phyloP scores from a whole-genome alignment of 2,797 vertebrate species.

The Gymnoscopelus braueri region DNA sequence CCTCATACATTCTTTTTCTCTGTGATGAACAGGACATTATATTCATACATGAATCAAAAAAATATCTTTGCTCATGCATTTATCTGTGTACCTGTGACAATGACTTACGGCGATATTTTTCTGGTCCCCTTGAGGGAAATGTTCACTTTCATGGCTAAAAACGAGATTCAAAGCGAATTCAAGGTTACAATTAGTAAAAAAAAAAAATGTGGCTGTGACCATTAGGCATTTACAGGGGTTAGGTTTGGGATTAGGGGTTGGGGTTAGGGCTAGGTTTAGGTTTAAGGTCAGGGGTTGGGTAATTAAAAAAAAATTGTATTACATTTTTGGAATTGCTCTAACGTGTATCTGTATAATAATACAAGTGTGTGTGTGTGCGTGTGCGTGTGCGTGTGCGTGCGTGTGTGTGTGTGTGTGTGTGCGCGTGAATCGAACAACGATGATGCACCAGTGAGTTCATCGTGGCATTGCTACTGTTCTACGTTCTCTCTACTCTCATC shows the following conservation, averaged over 20 bases:
- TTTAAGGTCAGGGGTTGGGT: too few relatives aligned
- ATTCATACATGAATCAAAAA: background rate
- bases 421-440: constrained; percentile 50
- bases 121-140: too few relatives aligned
- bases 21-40: constrained; percentile 43
- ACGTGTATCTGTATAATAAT: background rate
- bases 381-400: background rate
- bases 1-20: background rate
- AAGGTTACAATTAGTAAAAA: too few relatives aligned
- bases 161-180: too few relatives aligned
- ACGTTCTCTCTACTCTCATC: constrained; percentile 2
- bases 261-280: too few relatives aligned
- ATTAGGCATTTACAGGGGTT: too few relatives aligned
- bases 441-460: constrained; percentile 54
- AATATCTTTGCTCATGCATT: background rate
- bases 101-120: background rate
- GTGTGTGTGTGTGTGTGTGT: constrained; percentile 1
- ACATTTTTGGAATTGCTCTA: too few relatives aligned
- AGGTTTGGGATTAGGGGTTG: too few relatives aligned
- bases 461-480: constrained; percentile 4
- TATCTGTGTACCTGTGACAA: background rate
- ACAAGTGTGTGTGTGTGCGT: background rate
- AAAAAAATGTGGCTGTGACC: too few relatives aligned
- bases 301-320: too few relatives aligned
- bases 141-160: too few relatives aligned